Percentiles rank a stretch among this genome's conserved stretches.
phyloP scores from a whole-genome alignment of 2,113 vertebrate species.

The Osmerus eperlanus region DNA sequence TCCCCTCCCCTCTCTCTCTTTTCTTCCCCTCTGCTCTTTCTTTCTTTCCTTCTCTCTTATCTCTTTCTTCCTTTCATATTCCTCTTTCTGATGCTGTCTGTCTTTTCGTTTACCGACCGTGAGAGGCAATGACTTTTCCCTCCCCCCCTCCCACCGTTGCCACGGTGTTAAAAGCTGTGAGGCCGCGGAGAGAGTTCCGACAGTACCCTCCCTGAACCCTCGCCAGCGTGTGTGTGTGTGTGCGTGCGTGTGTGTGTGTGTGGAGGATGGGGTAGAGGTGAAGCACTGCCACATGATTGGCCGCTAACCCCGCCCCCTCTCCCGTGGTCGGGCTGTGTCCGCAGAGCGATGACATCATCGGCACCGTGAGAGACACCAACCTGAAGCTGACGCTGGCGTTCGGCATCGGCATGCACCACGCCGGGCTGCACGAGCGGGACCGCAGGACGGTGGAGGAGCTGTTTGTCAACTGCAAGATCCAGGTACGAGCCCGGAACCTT shows the following conservation, averaged over 20 bases:
- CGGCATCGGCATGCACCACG: constrained; percentile 97
- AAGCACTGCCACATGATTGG: neutral
- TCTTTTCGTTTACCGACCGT: no score
- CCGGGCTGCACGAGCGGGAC: constrained; percentile 92
- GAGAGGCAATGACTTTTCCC: neutral
- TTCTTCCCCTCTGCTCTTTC: neutral
- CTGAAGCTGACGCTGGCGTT: constrained; percentile 96
- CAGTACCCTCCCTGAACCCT: no score
- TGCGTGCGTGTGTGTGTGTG: no score
- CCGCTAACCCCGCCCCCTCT: neutral
- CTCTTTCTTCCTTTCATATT: neutral
- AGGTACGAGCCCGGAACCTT: constrained; percentile 68
- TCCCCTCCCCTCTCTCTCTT: no score
- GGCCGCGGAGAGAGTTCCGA: no score
- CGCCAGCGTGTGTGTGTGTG: no score
- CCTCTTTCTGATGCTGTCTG: neutral
- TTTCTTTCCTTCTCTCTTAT: neutral
- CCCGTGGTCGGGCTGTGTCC: neutral
- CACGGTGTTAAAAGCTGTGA: neutral
- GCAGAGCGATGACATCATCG: constrained; percentile 91
- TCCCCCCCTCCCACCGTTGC: neutral
- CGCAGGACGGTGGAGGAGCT: constrained; percentile 94
- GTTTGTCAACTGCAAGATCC: constrained; percentile 98
- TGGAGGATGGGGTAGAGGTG: no score
- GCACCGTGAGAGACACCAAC: constrained; percentile 88